Conservation (phyloP, 1,140 invertebrate genomes). For the Sinella curviseta region DNA sequence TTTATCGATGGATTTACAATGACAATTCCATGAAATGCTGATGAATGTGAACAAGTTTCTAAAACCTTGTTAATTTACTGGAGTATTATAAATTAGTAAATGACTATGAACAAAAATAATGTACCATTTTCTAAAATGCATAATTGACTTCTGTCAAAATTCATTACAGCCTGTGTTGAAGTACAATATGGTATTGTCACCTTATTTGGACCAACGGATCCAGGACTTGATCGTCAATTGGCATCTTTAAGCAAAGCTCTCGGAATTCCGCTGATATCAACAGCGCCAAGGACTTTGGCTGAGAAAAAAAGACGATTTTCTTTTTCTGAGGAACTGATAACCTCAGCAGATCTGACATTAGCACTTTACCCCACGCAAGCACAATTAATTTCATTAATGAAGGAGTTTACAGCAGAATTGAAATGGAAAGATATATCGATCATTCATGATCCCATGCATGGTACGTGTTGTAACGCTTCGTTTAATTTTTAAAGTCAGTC, state of each 20-base stretch:
- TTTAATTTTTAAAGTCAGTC: neutral
- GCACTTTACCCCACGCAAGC: conserved; percentile 46
- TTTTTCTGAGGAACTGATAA: neutral
- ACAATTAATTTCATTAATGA: conserved; percentile 40
- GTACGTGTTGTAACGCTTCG: too few relatives aligned
- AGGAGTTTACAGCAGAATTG: conserved; percentile 45
- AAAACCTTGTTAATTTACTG: too few relatives aligned
- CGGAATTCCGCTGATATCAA: conserved; percentile 45
- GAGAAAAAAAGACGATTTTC: neutral
- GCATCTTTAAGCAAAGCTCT: conserved; percentile 43
- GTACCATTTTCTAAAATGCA: neutral
- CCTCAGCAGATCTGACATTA: conserved; percentile 32
- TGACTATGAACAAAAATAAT: too few relatives aligned
- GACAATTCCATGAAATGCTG: neutral
- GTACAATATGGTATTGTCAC: conserved; percentile 42
- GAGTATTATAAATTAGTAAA: too few relatives aligned
- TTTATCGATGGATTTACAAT: conserved; percentile 9
- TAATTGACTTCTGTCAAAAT: neutral
- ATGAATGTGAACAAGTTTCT: too few relatives aligned
- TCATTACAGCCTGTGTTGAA: conserved; percentile 45
- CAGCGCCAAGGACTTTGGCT: conserved; percentile 38
- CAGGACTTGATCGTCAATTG: conserved; percentile 38
- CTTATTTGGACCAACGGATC: conserved; percentile 47
- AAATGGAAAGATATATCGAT: conserved; percentile 48
- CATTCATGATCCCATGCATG: conserved; percentile 47